Conservation (phyloP, 2,797 vertebrate species). For the Betta splendens region DNA sequence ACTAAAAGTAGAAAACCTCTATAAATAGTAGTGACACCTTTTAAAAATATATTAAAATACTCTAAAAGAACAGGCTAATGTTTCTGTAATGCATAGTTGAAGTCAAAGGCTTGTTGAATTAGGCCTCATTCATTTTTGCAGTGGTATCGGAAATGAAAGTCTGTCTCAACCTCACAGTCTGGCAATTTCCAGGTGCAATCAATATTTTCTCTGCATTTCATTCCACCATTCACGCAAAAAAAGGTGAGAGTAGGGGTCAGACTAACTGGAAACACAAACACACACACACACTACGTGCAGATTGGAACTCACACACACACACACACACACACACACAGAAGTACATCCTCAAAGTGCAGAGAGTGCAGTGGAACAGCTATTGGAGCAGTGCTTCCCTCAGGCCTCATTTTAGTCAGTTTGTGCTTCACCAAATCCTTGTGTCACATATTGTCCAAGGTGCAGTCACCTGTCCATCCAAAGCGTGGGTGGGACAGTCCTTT, state of each 20-base stretch:
- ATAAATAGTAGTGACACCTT: slow-evolving; percentile 79
- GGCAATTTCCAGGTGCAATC: slow-evolving; percentile 50
- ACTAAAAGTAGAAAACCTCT: slow-evolving; percentile 74
- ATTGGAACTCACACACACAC: slow-evolving; percentile 31
- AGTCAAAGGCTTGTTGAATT: slow-evolving; percentile 25
- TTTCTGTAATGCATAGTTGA: slow-evolving; percentile 41
- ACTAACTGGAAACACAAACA: slow-evolving; percentile 38
- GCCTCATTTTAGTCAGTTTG: slow-evolving; percentile 56
- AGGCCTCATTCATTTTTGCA: slow-evolving; percentile 31
- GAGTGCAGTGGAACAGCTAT: slow-evolving; percentile 64
- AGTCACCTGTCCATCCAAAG: slow-evolving; percentile 55
- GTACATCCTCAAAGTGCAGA: slow-evolving; percentile 76
- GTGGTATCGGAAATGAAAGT: slow-evolving; percentile 16
- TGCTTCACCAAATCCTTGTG: slow-evolving; percentile 48
- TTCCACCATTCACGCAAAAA: slow-evolving; percentile 31
- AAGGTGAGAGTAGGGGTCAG: slow-evolving; percentile 35
- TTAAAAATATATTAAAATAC: slow-evolving; percentile 75
- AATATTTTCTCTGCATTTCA: slow-evolving; percentile 46
- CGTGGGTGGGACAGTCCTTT: slow-evolving; percentile 47
- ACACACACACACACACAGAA: slow-evolving; percentile 35
- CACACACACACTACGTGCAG: slow-evolving; percentile 2
- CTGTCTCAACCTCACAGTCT: slow-evolving; percentile 28
- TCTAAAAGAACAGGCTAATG: slow-evolving; percentile 36
- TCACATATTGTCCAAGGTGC: slow-evolving; percentile 62
- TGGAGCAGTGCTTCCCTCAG: slow-evolving; percentile 62